Evolutionary conservation across 2,797 vertebrate genomes (phyloP).

Genomic region (Mormyrops attenuatus): DNA sequence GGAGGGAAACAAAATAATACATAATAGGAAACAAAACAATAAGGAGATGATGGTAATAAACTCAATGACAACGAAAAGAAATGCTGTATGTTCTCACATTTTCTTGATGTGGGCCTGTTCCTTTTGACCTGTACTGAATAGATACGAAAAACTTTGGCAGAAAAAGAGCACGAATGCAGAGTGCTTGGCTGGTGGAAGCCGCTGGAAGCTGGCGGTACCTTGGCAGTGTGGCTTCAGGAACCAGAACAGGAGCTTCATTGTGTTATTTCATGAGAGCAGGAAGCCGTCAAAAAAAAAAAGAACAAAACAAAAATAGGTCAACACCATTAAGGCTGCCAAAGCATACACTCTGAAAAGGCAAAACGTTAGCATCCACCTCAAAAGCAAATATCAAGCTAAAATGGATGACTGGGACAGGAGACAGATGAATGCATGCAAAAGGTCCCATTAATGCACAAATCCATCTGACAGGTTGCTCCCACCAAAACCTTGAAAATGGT

Average conservation of each 20-base stretch:
- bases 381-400: constrained; percentile 19
- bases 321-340: neutral
- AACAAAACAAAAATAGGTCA: constrained; percentile 10
- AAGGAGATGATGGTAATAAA: neutral
- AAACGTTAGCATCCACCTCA: constrained; percentile 1
- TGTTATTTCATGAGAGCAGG: neutral
- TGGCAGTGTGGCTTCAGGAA: neutral
- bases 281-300: neutral
- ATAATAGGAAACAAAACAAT: too few relatives aligned
- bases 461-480: neutral
- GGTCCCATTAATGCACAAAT: neutral
- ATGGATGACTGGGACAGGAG: neutral
- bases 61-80: neutral
- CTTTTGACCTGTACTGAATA: neutral
- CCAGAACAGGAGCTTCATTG: neutral
- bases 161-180: constrained; percentile 38
- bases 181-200: neutral
- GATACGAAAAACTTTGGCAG: constrained; percentile 49
- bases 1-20: too few relatives aligned
- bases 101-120: neutral
- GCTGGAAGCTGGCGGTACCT: neutral
- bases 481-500: neutral
- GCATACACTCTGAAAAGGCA: neutral
- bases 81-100: neutral
- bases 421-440: neutral